Conservation (phyloP, 2,113 vertebrate species). For the Felis catus region DNA sequence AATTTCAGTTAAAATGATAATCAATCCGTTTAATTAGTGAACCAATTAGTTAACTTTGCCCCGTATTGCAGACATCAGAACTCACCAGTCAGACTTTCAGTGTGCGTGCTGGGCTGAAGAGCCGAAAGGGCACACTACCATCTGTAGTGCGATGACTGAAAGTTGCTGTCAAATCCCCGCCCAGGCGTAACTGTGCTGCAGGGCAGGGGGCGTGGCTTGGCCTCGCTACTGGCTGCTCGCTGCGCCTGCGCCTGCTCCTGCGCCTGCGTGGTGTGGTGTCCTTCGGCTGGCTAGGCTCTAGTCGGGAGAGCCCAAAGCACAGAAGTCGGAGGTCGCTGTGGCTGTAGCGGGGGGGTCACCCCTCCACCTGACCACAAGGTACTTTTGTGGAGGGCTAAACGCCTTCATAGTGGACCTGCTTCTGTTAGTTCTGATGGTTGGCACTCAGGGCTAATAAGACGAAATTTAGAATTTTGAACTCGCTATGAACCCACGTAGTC, state of each 20-base stretch:
- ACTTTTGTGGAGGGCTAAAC: background rate
- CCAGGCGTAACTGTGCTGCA: background rate
- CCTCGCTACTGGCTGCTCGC: background rate
- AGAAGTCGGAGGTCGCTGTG: background rate
- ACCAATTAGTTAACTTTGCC: background rate
- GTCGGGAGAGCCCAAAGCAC: background rate
- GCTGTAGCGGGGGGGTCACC: no score
- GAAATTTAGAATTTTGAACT: background rate
- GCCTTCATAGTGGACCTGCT: background rate
- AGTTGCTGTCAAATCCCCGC: background rate
- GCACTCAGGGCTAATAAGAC: background rate
- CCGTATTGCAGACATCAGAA: background rate
- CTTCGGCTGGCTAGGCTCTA: no score
- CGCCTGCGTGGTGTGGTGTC: background rate
- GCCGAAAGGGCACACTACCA: background rate
- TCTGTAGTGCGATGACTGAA: background rate
- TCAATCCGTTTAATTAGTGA: background rate
- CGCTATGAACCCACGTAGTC: background rate
- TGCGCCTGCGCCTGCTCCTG: background rate
- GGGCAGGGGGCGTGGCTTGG: background rate
- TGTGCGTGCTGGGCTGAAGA: background rate
- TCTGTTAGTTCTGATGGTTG: background rate
- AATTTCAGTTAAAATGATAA: slow-evolving; percentile 7
- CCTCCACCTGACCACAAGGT: background rate
- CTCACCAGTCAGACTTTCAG: background rate